A percentile compares a stretch with the other conserved stretches of the same genome.
Conservation (phyloP, 2,113 vertebrate genomes). For the Terrapene triunguis region DNA sequence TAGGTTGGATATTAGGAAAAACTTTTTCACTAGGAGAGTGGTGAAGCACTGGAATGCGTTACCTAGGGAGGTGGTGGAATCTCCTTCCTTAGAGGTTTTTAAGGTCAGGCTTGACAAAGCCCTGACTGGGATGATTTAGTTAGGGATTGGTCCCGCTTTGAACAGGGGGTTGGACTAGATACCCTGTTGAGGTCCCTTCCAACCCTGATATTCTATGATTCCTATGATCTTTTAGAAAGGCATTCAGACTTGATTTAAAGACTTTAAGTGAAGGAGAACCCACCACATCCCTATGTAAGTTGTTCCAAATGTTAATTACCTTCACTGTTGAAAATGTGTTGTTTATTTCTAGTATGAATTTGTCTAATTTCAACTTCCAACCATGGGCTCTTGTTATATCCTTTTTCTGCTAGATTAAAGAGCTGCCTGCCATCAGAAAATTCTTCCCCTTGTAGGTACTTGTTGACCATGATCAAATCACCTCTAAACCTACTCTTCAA, state of each 20-base stretch:
- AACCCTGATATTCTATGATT: too few species aligned
- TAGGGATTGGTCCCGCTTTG: too few species aligned
- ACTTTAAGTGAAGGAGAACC: slow-evolving; percentile 45
- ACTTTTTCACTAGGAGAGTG: too few species aligned
- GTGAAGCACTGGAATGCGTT: too few species aligned
- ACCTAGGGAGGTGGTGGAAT: too few species aligned
- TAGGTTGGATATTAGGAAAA: too few species aligned
- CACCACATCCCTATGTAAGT: slow-evolving; percentile 45
- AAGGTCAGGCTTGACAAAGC: too few species aligned
- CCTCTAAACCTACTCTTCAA: slow-evolving; percentile 54
- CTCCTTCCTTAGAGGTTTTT: too few species aligned
- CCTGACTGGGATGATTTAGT: too few species aligned
- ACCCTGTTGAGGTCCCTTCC: too few species aligned
- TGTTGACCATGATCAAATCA: slow-evolving; percentile 20
- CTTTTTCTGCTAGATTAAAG: slow-evolving; percentile 34
- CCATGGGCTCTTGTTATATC: slow-evolving; percentile 41
- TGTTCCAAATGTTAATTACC: slow-evolving; percentile 9
- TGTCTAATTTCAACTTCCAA: slow-evolving; percentile 27
- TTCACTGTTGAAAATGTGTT: neutral
- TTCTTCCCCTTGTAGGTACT: slow-evolving; percentile 32
- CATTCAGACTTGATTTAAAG: slow-evolving; percentile 48
- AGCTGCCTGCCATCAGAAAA: slow-evolving; percentile 31
- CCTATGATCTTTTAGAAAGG: slow-evolving; percentile 45
- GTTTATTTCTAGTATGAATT: slow-evolving; percentile 55
- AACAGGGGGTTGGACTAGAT: too few species aligned